Evolutionary conservation across 2,113 vertebrate species (phyloP).

Genomic region (Macaca fascicularis): T2T-MFA8v1.1 NC_088388.1:118769501-118770000

Average conservation of each 20-base stretch:
- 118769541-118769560: background rate
- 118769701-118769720: background rate
- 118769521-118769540: background rate
- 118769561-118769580: background rate
- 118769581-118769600: background rate
- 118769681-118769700: background rate
- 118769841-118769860: background rate
- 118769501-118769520: rapidly evolving
- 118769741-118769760: background rate
- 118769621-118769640: background rate
- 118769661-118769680: background rate
- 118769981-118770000: background rate
- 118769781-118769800: background rate
- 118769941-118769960: background rate
- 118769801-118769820: background rate
- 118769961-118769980: background rate
- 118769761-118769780: background rate
- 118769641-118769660: background rate
- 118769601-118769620: background rate
- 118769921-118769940: background rate
- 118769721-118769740: background rate
- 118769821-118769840: background rate
- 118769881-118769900: background rate
- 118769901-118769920: background rate
- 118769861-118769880: background rate